Base-by-base conservation (phyloP, 1,140 invertebrate genomes). In the Bombyx mori region DNA sequence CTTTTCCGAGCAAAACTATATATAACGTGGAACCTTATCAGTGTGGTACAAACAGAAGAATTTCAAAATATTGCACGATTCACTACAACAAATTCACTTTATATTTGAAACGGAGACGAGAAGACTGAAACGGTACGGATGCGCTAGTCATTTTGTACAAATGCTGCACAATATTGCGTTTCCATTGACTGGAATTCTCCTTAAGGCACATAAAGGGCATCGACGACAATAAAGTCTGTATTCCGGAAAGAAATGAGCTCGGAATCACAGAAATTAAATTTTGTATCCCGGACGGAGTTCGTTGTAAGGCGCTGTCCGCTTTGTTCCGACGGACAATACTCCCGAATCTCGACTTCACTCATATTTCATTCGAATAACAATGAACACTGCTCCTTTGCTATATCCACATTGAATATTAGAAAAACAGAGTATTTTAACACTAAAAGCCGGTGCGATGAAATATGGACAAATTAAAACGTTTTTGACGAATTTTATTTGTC, bases 221-320 rank as follows among this genome's bases (percentile, higher is more conserved):
- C 69, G 64, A 73, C 70, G 65, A 73, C 68, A 78, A 78, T 71
- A 73, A 65, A 63, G 64, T 57, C 55, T 58, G 65, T 62, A 68
- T 71, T 72, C 70, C 51, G 55, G 58, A 62, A 61, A 63, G 69
- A 66, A 71, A 63, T 66, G 68, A 68, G 64, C 66, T 69, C 65
- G 62, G 69, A 79, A 71, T 73, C 63, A 65, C 65, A 73, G 68
- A 79, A 82, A 82, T 80, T 79, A 73, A 71, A 75, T 78, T 79
- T 75, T 76, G 69, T 73, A 66, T 76, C 75, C 65, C 61, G 58
- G 59, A 66, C 66, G 68, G 71, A 71, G 69, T 69, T 73, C 62
- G 58, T 55, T 60, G 65, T 59, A 59, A 53, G 59, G 56, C 56
- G 54, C 53, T 53, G 61, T 52, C 57, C 52, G 61, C 67, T 72